Evolutionary conservation across 2,888 invertebrate species (phyloP), one percentile per base, ranked within the genome.

Genomic region (Empis stercorea): DNA sequence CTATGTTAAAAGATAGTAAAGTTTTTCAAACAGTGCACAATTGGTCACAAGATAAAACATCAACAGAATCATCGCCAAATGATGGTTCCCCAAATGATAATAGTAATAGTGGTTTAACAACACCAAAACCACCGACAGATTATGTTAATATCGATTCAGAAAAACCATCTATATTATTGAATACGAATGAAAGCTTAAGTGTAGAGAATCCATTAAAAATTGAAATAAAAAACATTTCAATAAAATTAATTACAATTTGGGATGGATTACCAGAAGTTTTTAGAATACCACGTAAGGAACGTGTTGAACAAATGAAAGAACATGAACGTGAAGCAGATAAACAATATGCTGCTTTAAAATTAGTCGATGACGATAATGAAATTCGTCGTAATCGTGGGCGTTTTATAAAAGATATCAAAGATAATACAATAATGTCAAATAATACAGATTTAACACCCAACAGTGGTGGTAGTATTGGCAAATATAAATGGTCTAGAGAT

Each of bases 251-350:
- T 1, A 48, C 47, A 13, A 58, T 58, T 9, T 70, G 69, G 69
- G 59, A 61, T 39, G 56, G 56, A 9, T 53, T 70, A 42, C 67
- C 68, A 0, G 66, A 78, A 62, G 73, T 76, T 20, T 95, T 93
- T 66, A 82, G 88, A 63, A 95, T 94, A 61, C 95, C 95, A 2
- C 93, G 93, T 69, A 91, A 91, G 57, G 89, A 94, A 63, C 76
- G 91, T 48, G 85, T 92, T 51, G 92, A 94, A 61, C 91, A 92
- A 66, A 88, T 94, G 84, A 93, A 93, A 62, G 89, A 91, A 62
- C 93, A 93, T 62, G 95, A 95, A 70, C 73, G 88, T 34, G 89
- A 92, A 73, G 92, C 91, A 9, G 87, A 87, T 71, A 75, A 71
- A 41, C 62, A 61, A 61, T 58, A 71, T 64, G 17, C 30, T 5